Conservation (phyloP, 2,888 invertebrate species). For the Chymomyza caudatula region DNA sequence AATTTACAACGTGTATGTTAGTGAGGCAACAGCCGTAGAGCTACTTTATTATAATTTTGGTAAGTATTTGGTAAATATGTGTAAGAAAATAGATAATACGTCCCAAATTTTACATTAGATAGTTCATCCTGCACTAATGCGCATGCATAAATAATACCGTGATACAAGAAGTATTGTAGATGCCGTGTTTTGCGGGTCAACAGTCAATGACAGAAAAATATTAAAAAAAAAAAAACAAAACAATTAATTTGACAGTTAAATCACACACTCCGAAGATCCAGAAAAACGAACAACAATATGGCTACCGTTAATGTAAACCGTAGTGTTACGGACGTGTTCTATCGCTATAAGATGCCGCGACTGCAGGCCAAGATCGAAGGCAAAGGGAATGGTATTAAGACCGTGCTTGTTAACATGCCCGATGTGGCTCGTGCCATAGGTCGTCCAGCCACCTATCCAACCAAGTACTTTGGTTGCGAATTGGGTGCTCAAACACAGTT, state of each 20-base stretch:
- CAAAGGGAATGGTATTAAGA: conserved; percentile 99
- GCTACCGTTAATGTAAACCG: conserved; percentile 97
- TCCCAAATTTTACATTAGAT: conserved; percentile 36
- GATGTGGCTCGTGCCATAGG: conserved; percentile 99
- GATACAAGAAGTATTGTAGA: background rate
- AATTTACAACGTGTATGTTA: conserved; percentile 97
- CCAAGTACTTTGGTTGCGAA: conserved; percentile 97
- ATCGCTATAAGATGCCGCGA: conserved; percentile 99
- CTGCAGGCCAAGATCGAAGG: conserved; percentile 99
- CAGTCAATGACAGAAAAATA: background rate
- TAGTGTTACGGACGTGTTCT: conserved; percentile 98
- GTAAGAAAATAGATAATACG: conserved; percentile 38
- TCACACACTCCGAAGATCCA: background rate
- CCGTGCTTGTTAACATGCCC: conserved; percentile 99
- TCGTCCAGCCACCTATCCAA: conserved; percentile 94
- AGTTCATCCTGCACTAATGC: conserved; percentile 31
- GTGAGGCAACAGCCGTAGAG: conserved; percentile 81
- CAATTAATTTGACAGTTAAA: too few species aligned
- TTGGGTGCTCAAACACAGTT: conserved; percentile 99
- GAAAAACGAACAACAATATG: conserved; percentile 80
- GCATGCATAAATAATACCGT: background rate
- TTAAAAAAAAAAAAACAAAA: background rate
- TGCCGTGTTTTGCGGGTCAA: background rate
- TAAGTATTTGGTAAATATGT: conserved; percentile 37
- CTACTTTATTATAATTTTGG: conserved; percentile 55